These are phyloP conservation scores for Tachyglossus aculeatus DNA, from an alignment of 2,797 vertebrate genomes.

Conservation along the genomic window DNA sequence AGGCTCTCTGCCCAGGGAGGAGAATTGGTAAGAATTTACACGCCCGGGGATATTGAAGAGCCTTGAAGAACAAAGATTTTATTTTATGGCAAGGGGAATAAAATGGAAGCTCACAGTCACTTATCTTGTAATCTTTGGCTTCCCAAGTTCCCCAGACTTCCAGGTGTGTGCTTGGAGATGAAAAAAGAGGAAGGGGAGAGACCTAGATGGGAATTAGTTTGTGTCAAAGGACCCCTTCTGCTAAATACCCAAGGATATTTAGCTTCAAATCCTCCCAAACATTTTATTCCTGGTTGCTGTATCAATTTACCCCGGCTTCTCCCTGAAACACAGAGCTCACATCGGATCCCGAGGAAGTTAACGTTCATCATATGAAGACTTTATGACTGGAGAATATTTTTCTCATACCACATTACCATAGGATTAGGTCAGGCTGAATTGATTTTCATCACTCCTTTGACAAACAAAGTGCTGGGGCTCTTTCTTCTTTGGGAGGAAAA, in stretches of 20 bases:
- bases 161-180: not conserved
- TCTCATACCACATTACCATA: not conserved
- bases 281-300: not conserved
- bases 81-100: constrained; percentile 41
- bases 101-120: constrained; percentile 24
- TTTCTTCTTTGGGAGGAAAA: not conserved
- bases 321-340: not conserved
- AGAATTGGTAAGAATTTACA: constrained; percentile 43
- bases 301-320: not conserved
- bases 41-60: constrained; percentile 24
- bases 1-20: constrained; percentile 28
- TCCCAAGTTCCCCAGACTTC: not conserved
- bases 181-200: not conserved
- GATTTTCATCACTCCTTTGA: not conserved
- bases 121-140: not conserved
- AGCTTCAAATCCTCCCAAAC: not conserved
- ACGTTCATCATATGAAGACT: not conserved
- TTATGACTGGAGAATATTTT: not conserved
- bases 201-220: not conserved
- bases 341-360: not conserved
- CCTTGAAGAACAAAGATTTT: constrained; percentile 45
- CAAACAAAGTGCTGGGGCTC: not conserved
- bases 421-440: not conserved
- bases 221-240: not conserved
- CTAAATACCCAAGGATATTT: not conserved